A percentile compares a stretch with the other conserved stretches of the same genome.
These are phyloP conservation scores for Hetaerina titia DNA, from an alignment of 2,888 invertebrate genomes.

Conservation along the genomic window DNA sequence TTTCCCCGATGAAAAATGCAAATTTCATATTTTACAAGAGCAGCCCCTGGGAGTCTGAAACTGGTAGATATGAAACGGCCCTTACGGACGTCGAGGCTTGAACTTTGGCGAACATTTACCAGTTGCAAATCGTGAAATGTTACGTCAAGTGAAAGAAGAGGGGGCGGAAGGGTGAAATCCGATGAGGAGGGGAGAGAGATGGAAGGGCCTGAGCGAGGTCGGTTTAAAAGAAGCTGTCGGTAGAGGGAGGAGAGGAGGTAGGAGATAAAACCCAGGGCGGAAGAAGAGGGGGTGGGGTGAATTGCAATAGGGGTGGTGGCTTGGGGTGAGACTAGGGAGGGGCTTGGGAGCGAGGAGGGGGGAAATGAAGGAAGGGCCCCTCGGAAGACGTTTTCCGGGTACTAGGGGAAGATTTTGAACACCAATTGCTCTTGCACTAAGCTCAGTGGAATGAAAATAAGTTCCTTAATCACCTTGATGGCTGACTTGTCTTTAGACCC, in stretches of 20 bases:
- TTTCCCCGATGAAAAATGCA: too few relatives aligned
- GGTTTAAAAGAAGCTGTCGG: background rate
- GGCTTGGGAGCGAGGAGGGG: background rate
- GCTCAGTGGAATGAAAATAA: background rate
- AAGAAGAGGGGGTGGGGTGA: background rate
- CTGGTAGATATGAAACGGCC: too few relatives aligned
- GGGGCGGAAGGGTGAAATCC: too few relatives aligned
- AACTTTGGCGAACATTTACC: too few relatives aligned
- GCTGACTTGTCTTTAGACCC: background rate
- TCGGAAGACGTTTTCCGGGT: background rate
- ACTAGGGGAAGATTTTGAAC: conserved; percentile 71
- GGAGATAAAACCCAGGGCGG: background rate
- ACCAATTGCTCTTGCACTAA: conserved; percentile 74
- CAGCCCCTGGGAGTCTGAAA: too few relatives aligned
- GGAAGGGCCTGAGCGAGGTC: too few relatives aligned
- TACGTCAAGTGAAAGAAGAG: too few relatives aligned
- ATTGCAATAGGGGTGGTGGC: background rate
- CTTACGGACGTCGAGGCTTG: too few relatives aligned
- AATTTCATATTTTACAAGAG: too few relatives aligned
- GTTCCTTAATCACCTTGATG: conserved; percentile 68
- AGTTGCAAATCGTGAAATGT: too few relatives aligned
- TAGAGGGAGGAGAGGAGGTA: background rate
- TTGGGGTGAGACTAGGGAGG: background rate
- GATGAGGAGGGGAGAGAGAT: too few relatives aligned
- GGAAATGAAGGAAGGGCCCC: background rate